These are phyloP conservation scores for Belonocnema kinseyi DNA, from an alignment of 1,140 invertebrate genomes.

Conservation along the genomic window DNA sequence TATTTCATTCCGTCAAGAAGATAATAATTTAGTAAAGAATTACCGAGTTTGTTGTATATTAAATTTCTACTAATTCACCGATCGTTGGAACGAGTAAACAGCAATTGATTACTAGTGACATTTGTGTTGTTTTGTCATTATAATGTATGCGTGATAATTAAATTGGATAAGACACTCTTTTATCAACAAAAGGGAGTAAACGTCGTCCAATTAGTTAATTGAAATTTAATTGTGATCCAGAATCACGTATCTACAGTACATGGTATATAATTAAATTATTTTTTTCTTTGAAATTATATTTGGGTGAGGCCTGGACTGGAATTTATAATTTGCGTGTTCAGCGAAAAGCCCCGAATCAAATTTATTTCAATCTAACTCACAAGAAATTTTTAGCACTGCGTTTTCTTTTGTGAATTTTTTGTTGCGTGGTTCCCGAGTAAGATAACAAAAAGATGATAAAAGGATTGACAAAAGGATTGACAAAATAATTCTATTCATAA, in stretches of 20 bases:
- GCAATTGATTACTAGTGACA: not conserved
- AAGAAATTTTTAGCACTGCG: no score
- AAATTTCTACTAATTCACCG: not conserved
- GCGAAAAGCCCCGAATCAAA: not conserved
- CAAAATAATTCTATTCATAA: no score
- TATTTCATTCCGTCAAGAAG: no score
- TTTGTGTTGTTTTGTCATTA: not conserved
- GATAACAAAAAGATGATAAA: no score
- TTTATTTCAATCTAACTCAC: not conserved
- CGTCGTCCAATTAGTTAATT: conserved; percentile 12
- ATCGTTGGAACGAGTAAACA: not conserved
- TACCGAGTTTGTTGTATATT: not conserved
- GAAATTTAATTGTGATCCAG: not conserved
- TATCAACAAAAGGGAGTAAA: not conserved
- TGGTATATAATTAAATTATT: not conserved
- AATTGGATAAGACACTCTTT: conserved; percentile 2
- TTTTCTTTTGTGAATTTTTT: no score
- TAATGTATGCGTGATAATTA: conserved; percentile 7
- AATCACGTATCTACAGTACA: not conserved
- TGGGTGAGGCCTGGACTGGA: not conserved
- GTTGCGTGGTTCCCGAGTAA: no score
- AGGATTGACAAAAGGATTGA: no score
- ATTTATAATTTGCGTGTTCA: not conserved
- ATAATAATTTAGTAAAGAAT: no score
- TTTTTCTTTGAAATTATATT: not conserved